phyloP scores from a whole-genome alignment of 2,113 vertebrate genomes.

The Paradoxurus hermaphroditus region DNA sequence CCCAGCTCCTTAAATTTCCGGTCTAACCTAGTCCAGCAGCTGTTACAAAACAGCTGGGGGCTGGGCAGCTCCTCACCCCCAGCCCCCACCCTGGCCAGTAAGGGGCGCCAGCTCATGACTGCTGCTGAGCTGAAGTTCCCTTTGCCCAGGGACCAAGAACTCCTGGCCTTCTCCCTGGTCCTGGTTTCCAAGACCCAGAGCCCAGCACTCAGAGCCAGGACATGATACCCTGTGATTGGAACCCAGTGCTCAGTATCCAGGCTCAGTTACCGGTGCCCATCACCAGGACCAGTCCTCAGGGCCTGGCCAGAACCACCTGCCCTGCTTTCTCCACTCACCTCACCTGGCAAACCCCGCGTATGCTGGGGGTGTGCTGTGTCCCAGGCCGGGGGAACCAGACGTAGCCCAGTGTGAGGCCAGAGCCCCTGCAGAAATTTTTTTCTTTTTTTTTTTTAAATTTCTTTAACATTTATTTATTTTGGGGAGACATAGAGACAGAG shows the following conservation, averaged over 20 bases:
- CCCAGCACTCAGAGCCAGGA: not conserved
- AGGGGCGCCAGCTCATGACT: not conserved
- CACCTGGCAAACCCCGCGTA: not conserved
- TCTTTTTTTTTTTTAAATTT: too few relatives aligned
- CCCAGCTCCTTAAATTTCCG: constrained; percentile 33
- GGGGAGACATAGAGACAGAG: too few relatives aligned
- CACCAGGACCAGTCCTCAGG: not conserved
- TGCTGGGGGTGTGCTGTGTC: not conserved
- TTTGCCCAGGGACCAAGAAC: not conserved
- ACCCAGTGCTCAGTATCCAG: not conserved
- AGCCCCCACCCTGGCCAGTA: not conserved
- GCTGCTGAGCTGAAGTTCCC: not conserved
- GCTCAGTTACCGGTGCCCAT: not conserved
- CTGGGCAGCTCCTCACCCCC: not conserved
- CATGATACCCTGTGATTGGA: not conserved
- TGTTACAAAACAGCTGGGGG: constrained; percentile 50
- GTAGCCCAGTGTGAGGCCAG: not conserved
- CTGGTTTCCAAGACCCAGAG: not conserved
- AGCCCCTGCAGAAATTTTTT: not conserved
- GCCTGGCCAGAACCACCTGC: not conserved
- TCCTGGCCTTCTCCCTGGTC: not conserved
- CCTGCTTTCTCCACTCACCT: not conserved
- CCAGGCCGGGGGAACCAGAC: not conserved
- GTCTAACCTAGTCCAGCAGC: constrained; percentile 18
- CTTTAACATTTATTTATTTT: too few relatives aligned